A percentile compares a stretch with the other conserved stretches of the same genome.
Evolutionary conservation across 2,113 vertebrate species (phyloP).

Genomic region (Mugil cephalus): DNA sequence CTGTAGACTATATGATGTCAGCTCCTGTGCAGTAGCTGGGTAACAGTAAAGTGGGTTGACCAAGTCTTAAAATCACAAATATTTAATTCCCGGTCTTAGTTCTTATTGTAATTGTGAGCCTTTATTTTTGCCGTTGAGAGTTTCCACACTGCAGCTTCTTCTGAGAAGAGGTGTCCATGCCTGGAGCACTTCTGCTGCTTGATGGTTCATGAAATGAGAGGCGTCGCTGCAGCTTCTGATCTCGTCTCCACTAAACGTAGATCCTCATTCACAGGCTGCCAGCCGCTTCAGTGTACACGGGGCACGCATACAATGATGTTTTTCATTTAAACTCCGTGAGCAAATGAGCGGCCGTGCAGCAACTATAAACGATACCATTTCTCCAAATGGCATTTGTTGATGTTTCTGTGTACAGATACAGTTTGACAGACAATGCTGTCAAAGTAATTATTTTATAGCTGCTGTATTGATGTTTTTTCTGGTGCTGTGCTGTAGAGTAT

Average conservation of each 20-base stretch:
- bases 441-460: slow-evolving; percentile 16
- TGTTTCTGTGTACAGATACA: slow-evolving; percentile 8
- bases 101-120: background rate
- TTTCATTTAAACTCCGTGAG: slow-evolving; percentile 1
- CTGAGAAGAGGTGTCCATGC: slow-evolving; percentile 8
- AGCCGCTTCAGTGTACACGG: slow-evolving; percentile 32
- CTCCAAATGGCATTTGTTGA: background rate
- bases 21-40: background rate
- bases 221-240: slow-evolving; percentile 60
- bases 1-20: background rate
- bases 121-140: background rate
- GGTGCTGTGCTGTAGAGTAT: slow-evolving; percentile 40
- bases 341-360: background rate
- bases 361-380: background rate
- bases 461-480: slow-evolving; percentile 36
- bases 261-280: slow-evolving; percentile 50
- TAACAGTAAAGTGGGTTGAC: background rate
- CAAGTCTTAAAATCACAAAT: background rate
- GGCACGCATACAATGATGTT: slow-evolving; percentile 17
- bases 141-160: slow-evolving; percentile 24
- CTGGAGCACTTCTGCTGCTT: slow-evolving; percentile 50
- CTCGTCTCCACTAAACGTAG: slow-evolving; percentile 39
- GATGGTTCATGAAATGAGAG: slow-evolving; percentile 82
- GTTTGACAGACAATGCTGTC: slow-evolving; percentile 7
- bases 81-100: background rate